Percentiles rank a stretch among this genome's conserved stretches.
phyloP scores from a whole-genome alignment of 2,113 vertebrate species.

The Lanius ludovicianus region DNA sequence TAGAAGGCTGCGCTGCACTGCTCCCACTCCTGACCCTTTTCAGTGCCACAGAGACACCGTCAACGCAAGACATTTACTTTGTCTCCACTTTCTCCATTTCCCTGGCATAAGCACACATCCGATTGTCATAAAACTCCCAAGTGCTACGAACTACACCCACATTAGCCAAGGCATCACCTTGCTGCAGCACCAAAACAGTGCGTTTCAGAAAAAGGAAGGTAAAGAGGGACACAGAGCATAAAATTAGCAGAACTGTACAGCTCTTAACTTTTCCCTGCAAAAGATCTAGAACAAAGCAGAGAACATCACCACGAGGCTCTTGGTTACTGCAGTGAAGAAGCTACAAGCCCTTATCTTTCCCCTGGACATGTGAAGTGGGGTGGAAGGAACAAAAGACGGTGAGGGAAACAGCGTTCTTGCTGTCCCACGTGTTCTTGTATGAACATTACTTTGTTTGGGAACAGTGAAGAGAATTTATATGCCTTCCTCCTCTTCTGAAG shows the following conservation, averaged over 20 bases:
- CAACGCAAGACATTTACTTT: neutral
- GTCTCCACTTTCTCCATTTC: neutral
- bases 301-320: neutral
- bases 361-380: neutral
- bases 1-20: accelerated
- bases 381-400: neutral
- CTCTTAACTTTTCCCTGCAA: neutral
- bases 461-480: neutral
- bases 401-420: neutral
- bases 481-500: neutral
- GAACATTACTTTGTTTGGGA: neutral
- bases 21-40: neutral
- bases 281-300: neutral
- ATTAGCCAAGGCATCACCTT: accelerated
- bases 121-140: neutral
- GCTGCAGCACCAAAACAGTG: accelerated
- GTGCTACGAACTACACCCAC: neutral
- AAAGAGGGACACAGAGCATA: neutral
- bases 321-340: neutral
- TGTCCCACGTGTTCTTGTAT: neutral
- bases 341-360: neutral
- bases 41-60: neutral
- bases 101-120: accelerated
- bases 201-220: neutral
- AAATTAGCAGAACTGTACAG: neutral